Conservation (phyloP, 2,797 vertebrate genomes). For the Tolypeutes matacus region DNA sequence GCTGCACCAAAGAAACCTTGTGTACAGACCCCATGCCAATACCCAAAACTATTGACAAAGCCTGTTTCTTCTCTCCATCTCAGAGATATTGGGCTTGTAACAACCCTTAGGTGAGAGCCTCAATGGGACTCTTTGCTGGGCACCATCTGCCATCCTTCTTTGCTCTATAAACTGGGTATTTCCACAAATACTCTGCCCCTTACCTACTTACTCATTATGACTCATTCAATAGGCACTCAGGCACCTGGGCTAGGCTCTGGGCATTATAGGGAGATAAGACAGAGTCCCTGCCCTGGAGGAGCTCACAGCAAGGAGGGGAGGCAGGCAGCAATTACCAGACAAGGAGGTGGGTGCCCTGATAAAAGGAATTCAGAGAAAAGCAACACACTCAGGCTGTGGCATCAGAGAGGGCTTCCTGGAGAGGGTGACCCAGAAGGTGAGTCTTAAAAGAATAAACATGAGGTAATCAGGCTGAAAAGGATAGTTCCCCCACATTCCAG, state of each 20-base stretch:
- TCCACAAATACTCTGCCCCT: background rate
- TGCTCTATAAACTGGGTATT: background rate
- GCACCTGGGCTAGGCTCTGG: background rate
- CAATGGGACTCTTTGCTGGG: background rate
- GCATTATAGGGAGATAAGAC: background rate
- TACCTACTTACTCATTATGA: background rate
- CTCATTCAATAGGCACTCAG: background rate
- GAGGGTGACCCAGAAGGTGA: background rate
- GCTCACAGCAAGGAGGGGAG: background rate
- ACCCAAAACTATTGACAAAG: background rate
- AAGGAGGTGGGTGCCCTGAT: background rate
- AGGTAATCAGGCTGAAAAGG: background rate
- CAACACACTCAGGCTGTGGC: background rate
- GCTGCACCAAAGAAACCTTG: background rate
- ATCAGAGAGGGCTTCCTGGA: background rate
- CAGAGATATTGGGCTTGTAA: background rate
- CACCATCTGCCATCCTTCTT: background rate
- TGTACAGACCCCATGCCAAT: background rate
- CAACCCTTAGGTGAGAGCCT: background rate
- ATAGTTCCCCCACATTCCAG: background rate
- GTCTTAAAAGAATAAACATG: background rate
- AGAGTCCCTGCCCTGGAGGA: background rate
- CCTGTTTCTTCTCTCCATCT: too few species aligned
- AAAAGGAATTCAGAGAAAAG: background rate
- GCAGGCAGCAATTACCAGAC: background rate